Percentiles rank a stretch among this genome's conserved stretches.
Conservation (phyloP, 2,113 vertebrate species). For the Hyaena hyaena region DNA sequence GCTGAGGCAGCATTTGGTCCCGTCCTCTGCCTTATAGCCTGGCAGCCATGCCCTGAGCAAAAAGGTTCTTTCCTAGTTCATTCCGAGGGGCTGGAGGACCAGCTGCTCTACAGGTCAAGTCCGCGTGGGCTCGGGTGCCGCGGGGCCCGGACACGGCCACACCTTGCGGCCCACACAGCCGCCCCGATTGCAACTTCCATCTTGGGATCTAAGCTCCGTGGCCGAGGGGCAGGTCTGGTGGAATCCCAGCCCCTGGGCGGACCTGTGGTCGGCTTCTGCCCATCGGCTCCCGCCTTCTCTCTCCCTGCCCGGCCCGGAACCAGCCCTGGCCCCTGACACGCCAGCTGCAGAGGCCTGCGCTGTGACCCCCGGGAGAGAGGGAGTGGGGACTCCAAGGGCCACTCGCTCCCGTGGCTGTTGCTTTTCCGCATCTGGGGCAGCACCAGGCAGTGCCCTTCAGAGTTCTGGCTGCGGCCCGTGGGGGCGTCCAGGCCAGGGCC, state of each 20-base stretch:
- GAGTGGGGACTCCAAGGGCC: not conserved
- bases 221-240: not conserved
- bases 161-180: not conserved
- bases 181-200: rapidly evolving
- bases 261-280: not conserved
- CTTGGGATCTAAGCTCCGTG: not conserved
- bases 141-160: not conserved
- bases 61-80: not conserved
- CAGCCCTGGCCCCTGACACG: not conserved
- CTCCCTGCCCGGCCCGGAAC: not conserved
- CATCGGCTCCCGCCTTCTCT: not conserved
- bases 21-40: not conserved
- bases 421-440: not conserved
- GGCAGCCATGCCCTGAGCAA: not conserved
- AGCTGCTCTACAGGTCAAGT: not conserved
- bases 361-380: not conserved
- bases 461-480: not conserved
- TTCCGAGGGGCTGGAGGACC: not conserved
- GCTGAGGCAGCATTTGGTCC: not conserved
- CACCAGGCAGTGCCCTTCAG: not conserved
- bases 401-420: not conserved
- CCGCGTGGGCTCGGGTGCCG: not conserved
- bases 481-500: not conserved
- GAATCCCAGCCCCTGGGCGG: not conserved
- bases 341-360: too few species aligned